These are phyloP conservation scores for Cheumatopsyche charites DNA, from an alignment of 1,140 invertebrate species.

Conservation along the genomic window DNA sequence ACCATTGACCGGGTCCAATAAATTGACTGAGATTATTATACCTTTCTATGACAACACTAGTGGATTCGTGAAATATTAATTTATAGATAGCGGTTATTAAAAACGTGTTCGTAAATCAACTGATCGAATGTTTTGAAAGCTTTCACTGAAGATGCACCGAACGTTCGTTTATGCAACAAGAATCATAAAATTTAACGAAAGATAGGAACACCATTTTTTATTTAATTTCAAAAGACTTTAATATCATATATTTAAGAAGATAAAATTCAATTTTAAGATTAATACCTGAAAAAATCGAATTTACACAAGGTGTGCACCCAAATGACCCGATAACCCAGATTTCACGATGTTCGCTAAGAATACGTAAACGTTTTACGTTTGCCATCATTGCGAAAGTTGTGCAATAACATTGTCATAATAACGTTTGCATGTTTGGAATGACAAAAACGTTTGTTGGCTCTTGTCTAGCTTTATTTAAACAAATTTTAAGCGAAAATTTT, in stretches of 20 bases:
- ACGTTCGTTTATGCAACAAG: background rate
- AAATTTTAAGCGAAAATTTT: background rate
- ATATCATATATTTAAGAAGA: too few relatives aligned
- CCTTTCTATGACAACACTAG: background rate
- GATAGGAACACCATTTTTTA: background rate
- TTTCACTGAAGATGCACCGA: background rate
- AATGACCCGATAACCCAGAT: conserved; percentile 35
- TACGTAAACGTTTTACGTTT: conserved; percentile 30
- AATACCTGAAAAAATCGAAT: too few relatives aligned
- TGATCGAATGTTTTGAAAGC: background rate
- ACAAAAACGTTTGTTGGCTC: background rate
- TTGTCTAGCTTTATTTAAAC: background rate
- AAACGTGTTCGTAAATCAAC: background rate
- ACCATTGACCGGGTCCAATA: too few relatives aligned
- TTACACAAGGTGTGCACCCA: background rate
- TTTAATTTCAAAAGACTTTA: too few relatives aligned
- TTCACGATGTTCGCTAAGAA: conserved; percentile 25
- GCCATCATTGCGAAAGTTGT: conserved; percentile 24
- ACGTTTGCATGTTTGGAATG: conserved; percentile 1
- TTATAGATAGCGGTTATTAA: background rate
- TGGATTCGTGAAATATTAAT: conserved; percentile 9
- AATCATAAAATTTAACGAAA: background rate
- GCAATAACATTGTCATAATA: conserved; percentile 30
- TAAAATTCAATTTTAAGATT: too few relatives aligned
- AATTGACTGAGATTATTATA: background rate